Evolutionary conservation across 1,140 invertebrate genomes (phyloP).

Genomic region (Drosophila cardini): DNA sequence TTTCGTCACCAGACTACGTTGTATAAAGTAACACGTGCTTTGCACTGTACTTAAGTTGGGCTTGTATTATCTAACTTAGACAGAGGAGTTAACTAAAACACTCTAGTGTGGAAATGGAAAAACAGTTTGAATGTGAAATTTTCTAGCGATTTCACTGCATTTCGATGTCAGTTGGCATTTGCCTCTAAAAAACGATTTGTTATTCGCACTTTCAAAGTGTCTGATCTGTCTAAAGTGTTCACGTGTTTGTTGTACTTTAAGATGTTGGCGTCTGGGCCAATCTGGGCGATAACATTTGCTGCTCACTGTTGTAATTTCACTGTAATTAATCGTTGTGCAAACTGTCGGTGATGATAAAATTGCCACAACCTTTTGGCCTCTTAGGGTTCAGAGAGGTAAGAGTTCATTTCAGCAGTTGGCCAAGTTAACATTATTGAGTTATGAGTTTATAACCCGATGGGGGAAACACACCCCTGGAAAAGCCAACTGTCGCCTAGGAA

Average conservation of each 20-base stretch:
- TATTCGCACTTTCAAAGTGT: constrained; percentile 10
- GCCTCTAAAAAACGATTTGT: constrained; percentile 43
- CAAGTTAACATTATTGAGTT: constrained; percentile 47
- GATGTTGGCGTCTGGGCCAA: constrained; percentile 3
- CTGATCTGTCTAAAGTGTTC: neutral
- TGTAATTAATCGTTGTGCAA: constrained; percentile 44
- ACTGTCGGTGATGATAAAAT: constrained; percentile 60
- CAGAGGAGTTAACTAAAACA: neutral
- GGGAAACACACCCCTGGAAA: neutral
- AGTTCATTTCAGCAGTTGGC: constrained; percentile 43
- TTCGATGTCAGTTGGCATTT: constrained; percentile 40
- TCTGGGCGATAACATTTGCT: neutral
- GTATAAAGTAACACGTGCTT: constrained; percentile 10
- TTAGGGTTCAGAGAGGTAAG: constrained; percentile 11
- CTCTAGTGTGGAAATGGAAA: neutral
- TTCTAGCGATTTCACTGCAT: neutral
- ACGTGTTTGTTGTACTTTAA: constrained; percentile 1
- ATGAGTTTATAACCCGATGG: constrained; percentile 15
- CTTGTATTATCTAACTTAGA: neutral
- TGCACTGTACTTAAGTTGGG: neutral
- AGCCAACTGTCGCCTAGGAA: constrained; percentile 21
- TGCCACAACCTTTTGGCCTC: constrained; percentile 44
- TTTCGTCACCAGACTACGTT: constrained; percentile 27
- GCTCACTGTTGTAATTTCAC: constrained; percentile 16
- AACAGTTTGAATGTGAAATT: neutral